phyloP scores from a whole-genome alignment of 2,888 invertebrate species.

The Cylloceria caligata region DNA sequence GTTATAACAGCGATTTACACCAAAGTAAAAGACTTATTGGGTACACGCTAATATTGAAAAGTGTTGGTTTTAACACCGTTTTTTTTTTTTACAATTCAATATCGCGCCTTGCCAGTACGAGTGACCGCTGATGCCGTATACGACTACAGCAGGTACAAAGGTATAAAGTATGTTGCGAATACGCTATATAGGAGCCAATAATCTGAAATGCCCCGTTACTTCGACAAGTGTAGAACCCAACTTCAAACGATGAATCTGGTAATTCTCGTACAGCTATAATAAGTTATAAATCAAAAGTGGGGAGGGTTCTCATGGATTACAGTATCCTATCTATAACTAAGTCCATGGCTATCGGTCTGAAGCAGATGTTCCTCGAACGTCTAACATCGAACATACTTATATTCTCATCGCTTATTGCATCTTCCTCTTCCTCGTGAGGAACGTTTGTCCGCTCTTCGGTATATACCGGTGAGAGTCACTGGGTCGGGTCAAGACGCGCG shows the following conservation, averaged over 20 bases:
- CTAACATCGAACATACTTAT: conserved; percentile 40
- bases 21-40: no score
- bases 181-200: conserved; percentile 37
- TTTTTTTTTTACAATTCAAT: neutral
- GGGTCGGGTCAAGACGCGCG: conserved; percentile 65
- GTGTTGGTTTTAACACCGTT: neutral
- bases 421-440: conserved; percentile 53
- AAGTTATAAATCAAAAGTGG: conserved; percentile 73
- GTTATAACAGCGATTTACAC: no score
- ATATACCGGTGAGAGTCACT: conserved; percentile 51
- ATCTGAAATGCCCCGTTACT: conserved; percentile 62
- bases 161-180: conserved; percentile 5
- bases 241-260: conserved; percentile 70
- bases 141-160: neutral
- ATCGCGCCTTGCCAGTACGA: neutral
- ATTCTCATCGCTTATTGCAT: conserved; percentile 65
- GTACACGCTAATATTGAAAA: no score
- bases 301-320: conserved; percentile 69
- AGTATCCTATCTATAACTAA: conserved; percentile 59
- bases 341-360: conserved; percentile 45
- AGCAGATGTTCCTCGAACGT: conserved; percentile 57
- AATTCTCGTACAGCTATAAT: conserved; percentile 73
- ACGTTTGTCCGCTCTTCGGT: conserved; percentile 11
- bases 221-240: conserved; percentile 60
- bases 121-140: neutral